A percentile compares a stretch with the other conserved stretches of the same genome.
Conservation (phyloP, 2,888 invertebrate genomes). For the Polyploca ridens region DNA sequence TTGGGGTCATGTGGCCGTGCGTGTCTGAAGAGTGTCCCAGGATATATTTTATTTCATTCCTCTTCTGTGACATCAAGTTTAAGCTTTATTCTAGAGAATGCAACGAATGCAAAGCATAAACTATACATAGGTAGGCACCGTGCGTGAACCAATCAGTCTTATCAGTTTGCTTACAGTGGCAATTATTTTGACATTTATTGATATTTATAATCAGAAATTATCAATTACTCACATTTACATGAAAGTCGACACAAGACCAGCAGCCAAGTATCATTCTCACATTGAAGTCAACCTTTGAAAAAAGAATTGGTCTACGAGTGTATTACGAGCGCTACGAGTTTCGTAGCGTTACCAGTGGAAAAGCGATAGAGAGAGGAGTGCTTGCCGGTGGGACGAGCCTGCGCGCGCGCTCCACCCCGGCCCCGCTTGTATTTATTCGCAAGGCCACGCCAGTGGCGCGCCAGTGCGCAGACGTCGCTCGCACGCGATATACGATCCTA, state of each 20-base stretch:
- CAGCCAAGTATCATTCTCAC: background rate
- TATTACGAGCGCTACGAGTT: slow-evolving; percentile 54
- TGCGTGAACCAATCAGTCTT: background rate
- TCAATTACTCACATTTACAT: background rate
- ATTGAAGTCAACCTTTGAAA: slow-evolving; percentile 19
- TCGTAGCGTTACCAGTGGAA: slow-evolving; percentile 52
- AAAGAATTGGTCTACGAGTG: slow-evolving; percentile 57
- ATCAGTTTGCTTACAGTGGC: background rate
- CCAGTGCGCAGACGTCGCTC: slow-evolving; percentile 80
- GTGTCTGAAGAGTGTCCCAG: too few relatives aligned
- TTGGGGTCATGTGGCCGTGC: too few relatives aligned
- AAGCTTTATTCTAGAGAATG: background rate
- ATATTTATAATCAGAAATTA: background rate
- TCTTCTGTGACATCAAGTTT: background rate
- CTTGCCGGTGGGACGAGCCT: slow-evolving; percentile 70
- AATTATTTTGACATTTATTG: too few relatives aligned
- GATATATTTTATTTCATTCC: background rate
- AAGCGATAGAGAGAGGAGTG: slow-evolving; percentile 72
- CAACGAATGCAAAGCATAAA: background rate
- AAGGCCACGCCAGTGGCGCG: slow-evolving; percentile 80
- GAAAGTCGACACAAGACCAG: background rate
- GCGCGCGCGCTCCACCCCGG: slow-evolving; percentile 63
- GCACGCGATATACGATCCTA: slow-evolving; percentile 74
- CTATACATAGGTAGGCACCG: background rate
- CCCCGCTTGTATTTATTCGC: slow-evolving; percentile 78